These are phyloP conservation scores for Antechinus flavipes DNA, from an alignment of 2,113 vertebrate species.

Conservation along the genomic window DNA sequence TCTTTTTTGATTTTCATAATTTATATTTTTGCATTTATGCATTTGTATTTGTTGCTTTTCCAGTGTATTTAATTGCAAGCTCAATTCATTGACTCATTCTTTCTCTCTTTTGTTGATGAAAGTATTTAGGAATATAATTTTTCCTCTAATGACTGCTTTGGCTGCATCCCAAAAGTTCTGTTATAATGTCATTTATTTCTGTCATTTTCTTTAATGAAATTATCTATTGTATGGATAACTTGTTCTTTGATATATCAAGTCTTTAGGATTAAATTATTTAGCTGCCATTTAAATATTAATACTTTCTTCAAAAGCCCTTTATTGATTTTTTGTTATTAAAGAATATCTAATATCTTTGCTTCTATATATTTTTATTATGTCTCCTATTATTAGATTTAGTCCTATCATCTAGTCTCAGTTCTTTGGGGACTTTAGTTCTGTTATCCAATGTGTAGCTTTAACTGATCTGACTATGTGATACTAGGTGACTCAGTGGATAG, in stretches of 20 bases:
- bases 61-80: not conserved
- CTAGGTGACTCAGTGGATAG: not conserved
- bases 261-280: not conserved
- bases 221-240: not conserved
- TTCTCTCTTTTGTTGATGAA: not conserved
- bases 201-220: not conserved
- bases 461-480: not conserved
- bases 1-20: not conserved
- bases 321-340: not conserved
- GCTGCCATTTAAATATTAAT: not conserved
- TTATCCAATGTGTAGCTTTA: not conserved
- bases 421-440: not conserved
- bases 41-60: not conserved
- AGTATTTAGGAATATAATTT: not conserved
- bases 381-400: not conserved
- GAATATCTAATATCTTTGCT: not conserved
- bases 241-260: not conserved
- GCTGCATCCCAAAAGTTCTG: not conserved
- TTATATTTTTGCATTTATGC: not conserved
- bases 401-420: not conserved
- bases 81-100: not conserved
- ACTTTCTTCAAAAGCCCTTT: not conserved
- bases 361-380: not conserved
- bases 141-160: not conserved
- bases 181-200: not conserved